phyloP scores from a whole-genome alignment of 2,113 vertebrate genomes.

The Elaphurus davidianus region DNA sequence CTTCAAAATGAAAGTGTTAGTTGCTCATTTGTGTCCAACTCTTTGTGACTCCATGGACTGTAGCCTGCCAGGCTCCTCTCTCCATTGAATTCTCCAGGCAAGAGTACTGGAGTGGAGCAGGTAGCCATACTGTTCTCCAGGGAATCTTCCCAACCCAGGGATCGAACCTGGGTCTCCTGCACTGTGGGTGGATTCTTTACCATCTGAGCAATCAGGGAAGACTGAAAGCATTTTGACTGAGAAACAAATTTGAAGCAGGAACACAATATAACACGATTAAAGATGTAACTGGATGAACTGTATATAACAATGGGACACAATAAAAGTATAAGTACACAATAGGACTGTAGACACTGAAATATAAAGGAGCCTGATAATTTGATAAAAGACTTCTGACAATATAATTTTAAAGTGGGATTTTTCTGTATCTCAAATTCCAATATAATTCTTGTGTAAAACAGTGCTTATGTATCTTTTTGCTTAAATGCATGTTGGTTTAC shows the following conservation, averaged over 20 bases:
- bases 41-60: neutral
- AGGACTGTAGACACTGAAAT: neutral
- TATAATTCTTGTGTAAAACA: neutral
- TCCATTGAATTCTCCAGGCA: neutral
- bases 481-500: constrained; percentile 1
- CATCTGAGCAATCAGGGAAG: neutral
- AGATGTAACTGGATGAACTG: neutral
- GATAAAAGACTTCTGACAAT: neutral
- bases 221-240: neutral
- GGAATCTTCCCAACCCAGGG: neutral
- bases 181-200: neutral
- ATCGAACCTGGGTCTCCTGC: neutral
- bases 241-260: neutral
- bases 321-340: neutral
- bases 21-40: neutral
- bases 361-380: neutral
- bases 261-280: neutral
- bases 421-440: constrained; percentile 2
- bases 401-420: neutral
- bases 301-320: neutral
- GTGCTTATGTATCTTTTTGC: neutral
- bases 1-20: neutral
- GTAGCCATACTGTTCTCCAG: neutral
- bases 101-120: neutral
- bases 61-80: neutral